Evolutionary conservation across 2,888 invertebrate genomes (phyloP), one percentile per base, ranked within the genome.

Genomic region (Eilema sororculum): DNA sequence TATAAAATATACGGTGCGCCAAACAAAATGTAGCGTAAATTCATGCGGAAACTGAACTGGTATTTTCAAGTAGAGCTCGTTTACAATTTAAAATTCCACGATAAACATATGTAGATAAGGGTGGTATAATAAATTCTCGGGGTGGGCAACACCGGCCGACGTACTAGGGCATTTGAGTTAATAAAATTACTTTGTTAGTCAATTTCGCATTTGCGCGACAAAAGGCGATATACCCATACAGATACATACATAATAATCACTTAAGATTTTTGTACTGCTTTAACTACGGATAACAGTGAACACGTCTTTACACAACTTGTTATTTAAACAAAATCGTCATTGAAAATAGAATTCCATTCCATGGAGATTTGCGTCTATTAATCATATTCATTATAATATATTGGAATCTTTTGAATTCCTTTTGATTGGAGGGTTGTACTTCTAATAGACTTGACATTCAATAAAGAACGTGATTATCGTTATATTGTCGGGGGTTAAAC

Each of bases 51-150:
- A 89, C 87, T 84, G 84, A 83, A 83, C 85, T 82, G 87, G 86
- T 87, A 86, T 88, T 88, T 86, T 86, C 86, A 87, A 90, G 87
- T 87, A 79, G 85, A 86, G 88, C 90, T 90, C 90, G 92, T 92
- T 93, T 92, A 92, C 92, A 93, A 93, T 93, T 93, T 93, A 91
- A 93, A 93, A 92, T 91, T 90, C 88, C 83, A 84, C 87, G 90
- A 93, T 93, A 93, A 92, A 93, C 92, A 92, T 91, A 92, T 92
- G 92, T 90, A 93, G 91, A 93, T 93, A 91, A 85, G 89, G 76
- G 83, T 78, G 87, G 87, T 83, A 86, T 90, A 92, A 93, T 93
- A 92, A 91, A 93, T 93, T 90, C 87, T 83, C 82, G 81, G 85
- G 86, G 83, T 73, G 84, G 84, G 84, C 86, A 83, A 84, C 84